Evolutionary conservation across 1,140 invertebrate species (phyloP).

Genomic region (Nautilus pompilius): DNA sequence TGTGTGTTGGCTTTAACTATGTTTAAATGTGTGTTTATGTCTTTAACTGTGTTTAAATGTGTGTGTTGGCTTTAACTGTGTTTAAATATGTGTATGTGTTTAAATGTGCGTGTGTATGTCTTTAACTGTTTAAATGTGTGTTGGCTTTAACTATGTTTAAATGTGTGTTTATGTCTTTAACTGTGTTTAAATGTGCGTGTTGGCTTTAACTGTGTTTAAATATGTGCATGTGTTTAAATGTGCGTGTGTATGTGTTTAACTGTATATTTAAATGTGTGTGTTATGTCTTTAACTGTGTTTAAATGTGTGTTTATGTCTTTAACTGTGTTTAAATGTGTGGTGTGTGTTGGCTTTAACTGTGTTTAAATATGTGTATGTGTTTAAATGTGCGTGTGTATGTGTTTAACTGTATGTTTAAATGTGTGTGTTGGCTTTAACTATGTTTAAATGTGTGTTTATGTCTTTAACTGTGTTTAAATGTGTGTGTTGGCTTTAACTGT

Average conservation of each 20-base stretch:
- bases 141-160: not conserved
- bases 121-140: not conserved
- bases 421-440: not conserved
- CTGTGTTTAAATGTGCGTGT: not conserved
- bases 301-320: not conserved
- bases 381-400: not conserved
- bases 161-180: not conserved
- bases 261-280: not conserved
- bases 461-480: not conserved
- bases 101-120: not conserved
- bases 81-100: not conserved
- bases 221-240: not conserved
- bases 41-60: not conserved
- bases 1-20: not conserved
- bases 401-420: not conserved
- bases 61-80: not conserved
- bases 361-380: not conserved
- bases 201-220: not conserved
- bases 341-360: not conserved
- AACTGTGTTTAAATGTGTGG: not conserved
- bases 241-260: not conserved
- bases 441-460: not conserved
- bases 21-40: not conserved
- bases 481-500: not conserved
- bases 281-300: not conserved